Evolutionary conservation across 2,113 vertebrate species (phyloP).

Genomic region (Lethenteron reissneri): DNA sequence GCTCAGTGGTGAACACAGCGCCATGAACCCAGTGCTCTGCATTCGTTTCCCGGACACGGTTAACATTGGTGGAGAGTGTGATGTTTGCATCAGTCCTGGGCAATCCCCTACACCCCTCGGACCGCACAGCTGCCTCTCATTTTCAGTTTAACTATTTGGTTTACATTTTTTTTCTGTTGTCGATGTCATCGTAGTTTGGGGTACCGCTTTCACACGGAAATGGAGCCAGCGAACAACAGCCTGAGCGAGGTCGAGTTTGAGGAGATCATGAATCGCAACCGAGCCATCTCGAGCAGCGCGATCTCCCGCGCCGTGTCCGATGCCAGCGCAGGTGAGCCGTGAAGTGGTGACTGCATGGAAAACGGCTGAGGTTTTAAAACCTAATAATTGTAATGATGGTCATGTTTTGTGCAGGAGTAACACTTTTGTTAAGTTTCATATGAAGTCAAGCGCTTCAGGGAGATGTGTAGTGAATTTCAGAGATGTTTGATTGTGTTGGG

Average conservation of each 20-base stretch:
- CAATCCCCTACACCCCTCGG: too few relatives aligned
- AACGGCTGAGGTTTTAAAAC: too few relatives aligned
- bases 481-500: too few relatives aligned
- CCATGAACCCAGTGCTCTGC: not conserved
- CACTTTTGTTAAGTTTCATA: too few relatives aligned
- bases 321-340: slow-evolving; percentile 47
- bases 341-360: too few relatives aligned
- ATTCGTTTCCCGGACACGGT: not conserved
- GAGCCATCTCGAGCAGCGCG: slow-evolving; percentile 70
- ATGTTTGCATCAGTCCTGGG: not conserved
- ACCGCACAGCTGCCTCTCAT: not conserved
- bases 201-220: slow-evolving; percentile 12
- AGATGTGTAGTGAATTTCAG: too few relatives aligned
- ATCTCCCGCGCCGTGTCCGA: slow-evolving; percentile 76
- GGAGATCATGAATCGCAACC: slow-evolving; percentile 77
- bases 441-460: too few relatives aligned
- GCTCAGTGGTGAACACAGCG: too few relatives aligned
- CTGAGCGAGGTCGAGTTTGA: slow-evolving; percentile 48
- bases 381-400: too few relatives aligned
- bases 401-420: too few relatives aligned
- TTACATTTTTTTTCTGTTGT: not conserved
- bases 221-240: slow-evolving; percentile 20
- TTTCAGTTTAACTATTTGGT: not conserved
- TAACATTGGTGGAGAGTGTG: not conserved
- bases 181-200: not conserved